Evolutionary conservation across 1,140 invertebrate species (phyloP), one percentile per base, ranked within the genome.

Genomic region (Drosophila kikkawai): DNA sequence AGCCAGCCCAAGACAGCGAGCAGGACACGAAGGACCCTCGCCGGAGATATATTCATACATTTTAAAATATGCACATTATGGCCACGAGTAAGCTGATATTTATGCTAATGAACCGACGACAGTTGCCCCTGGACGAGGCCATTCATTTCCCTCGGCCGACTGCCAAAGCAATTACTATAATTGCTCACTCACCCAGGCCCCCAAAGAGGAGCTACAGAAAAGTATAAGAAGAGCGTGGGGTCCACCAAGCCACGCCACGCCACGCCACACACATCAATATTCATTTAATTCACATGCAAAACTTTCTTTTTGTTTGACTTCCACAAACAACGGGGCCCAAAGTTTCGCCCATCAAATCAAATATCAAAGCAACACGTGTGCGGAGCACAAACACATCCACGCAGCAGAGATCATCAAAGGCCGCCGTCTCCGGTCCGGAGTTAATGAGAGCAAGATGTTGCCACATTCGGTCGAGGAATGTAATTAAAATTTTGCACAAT

Each of bases 351-450:
- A 80, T 88, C 76, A 88, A 58, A 73, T 73, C 69, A 73, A 88
- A 88, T 90, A 88, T 88, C 85, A 88, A 88, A 88, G 84, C 84
- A 88, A 88, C 84, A 88, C 84, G 85, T 88, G 84, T 75, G 41
- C 61, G 39, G 17, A 34, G 34, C 39, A 32, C 63, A 60, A 42
- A 44, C 63, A 57, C 59, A 69, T 51, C 42, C 37, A 45, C 61
- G 37, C 42, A 63, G 53, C 15, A 11, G 34, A 45, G 29, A 42
- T 45, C 66, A 58, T 63, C 57, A 41, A 63, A 57, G 60, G 29
- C 41, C 29, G 6, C 37, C n/a, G 36, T 39, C 53, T 42, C 4
- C 12, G 58, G 26, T 42, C 4, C 12, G 58, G 26, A 45, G 42
- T 26, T 44, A 71, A 70, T 71, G 51, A 37, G 50, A 39, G 26